Conservation (phyloP, 2,113 vertebrate species). For the Myotis davidii region DNA sequence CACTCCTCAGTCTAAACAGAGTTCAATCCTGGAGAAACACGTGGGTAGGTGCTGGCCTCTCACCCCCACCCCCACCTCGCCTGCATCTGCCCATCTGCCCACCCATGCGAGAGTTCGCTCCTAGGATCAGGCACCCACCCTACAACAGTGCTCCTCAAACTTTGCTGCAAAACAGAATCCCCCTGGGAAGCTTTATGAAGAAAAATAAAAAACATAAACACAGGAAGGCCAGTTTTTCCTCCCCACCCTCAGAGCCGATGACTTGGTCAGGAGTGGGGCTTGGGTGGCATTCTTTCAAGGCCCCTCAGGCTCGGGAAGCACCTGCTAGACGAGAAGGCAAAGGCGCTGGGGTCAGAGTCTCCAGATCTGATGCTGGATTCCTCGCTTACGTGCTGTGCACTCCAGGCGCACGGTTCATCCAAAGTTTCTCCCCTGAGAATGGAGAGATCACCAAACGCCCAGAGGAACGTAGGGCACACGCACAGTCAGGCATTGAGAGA, state of each 20-base stretch:
- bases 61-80: not conserved
- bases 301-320: not conserved
- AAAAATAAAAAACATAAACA: not conserved
- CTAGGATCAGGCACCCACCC: not conserved
- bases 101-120: not conserved
- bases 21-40: fast-evolving
- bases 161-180: not conserved
- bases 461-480: fast-evolving
- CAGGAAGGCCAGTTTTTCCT: not conserved
- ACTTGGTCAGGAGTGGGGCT: not conserved
- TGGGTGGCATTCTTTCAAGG: not conserved
- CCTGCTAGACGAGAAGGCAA: not conserved
- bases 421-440: not conserved
- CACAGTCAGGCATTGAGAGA: too few species aligned
- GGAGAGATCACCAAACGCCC: fast-evolving
- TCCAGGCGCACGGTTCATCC: not conserved
- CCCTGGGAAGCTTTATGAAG: not conserved
- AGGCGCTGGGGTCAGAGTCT: not conserved
- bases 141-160: not conserved
- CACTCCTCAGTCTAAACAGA: too few species aligned
- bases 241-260: not conserved
- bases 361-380: not conserved
- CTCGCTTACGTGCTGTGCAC: too few species aligned
- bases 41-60: not conserved
- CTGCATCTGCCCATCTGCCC: not conserved